Evolutionary conservation across 1,140 invertebrate species (phyloP).

Genomic region (Mylabris phalerata): DNA sequence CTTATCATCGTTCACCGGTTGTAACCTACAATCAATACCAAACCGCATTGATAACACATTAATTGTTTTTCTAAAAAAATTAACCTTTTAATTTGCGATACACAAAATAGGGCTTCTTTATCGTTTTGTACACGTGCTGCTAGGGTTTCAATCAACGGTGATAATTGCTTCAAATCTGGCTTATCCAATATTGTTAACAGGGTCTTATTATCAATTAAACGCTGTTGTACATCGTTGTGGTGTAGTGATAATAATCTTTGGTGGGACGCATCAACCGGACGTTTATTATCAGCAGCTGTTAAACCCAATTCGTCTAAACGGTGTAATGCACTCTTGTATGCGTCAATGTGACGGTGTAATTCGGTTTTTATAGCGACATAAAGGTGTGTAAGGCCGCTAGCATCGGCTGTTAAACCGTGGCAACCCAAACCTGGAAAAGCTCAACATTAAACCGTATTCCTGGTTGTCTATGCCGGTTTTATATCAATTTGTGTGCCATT

Average conservation of each 20-base stretch:
- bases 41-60: not conserved
- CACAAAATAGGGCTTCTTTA: conserved; percentile 60
- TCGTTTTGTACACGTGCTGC: conserved; percentile 59
- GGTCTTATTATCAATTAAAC: conserved; percentile 88
- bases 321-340: conserved; percentile 80
- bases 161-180: conserved; percentile 50
- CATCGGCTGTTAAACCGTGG: conserved; percentile 67
- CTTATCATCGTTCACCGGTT: conserved; percentile 43
- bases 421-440: conserved; percentile 63
- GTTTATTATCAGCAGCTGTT: conserved; percentile 60
- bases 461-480: too few species aligned
- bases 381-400: conserved; percentile 54
- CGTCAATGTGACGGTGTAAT: conserved; percentile 73
- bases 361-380: conserved; percentile 71
- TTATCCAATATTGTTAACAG: conserved; percentile 79
- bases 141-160: conserved; percentile 50
- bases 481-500: too few species aligned
- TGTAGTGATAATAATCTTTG: conserved; percentile 78
- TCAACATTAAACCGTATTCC: not conserved
- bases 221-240: conserved; percentile 73
- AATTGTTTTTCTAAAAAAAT: not conserved
- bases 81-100: conserved; percentile 53
- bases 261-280: conserved; percentile 81
- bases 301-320: conserved; percentile 76
- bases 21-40: conserved; percentile 34